phyloP scores from a whole-genome alignment of 2,113 vertebrate genomes.

The Brachirus orientalis region DNA sequence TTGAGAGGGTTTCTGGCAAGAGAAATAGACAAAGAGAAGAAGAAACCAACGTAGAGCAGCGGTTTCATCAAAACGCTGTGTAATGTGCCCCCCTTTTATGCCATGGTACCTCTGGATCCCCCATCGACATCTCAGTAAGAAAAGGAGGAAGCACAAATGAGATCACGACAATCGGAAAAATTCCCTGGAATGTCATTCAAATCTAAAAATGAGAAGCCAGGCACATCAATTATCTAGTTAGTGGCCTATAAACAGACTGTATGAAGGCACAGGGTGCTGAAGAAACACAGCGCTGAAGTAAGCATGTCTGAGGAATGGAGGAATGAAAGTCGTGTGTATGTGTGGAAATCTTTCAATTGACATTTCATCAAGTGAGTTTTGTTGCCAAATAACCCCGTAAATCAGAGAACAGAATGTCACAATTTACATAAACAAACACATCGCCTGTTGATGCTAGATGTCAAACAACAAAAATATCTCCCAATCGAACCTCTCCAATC shows the following conservation, averaged over 20 bases:
- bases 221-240: constrained; percentile 63
- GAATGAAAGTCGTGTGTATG: constrained; percentile 37
- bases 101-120: constrained; percentile 33
- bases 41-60: constrained; percentile 50
- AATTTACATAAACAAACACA: constrained; percentile 57
- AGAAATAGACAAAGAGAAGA: constrained; percentile 17
- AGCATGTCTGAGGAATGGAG: constrained; percentile 50
- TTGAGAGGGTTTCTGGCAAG: constrained; percentile 58
- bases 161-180: constrained; percentile 79
- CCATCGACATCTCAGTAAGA: constrained; percentile 47
- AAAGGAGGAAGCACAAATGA: constrained; percentile 65
- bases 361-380: constrained; percentile 43
- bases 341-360: constrained; percentile 45
- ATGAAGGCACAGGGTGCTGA: constrained; percentile 24
- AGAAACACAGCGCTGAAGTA: constrained; percentile 16
- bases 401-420: constrained; percentile 35
- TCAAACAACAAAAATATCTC: constrained; percentile 36
- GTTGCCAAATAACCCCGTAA: constrained; percentile 46
- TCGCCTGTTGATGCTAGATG: constrained; percentile 23
- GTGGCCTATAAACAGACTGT: constrained; percentile 50
- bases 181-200: constrained; percentile 78
- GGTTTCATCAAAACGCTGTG: constrained; percentile 72
- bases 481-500: constrained; percentile 17
- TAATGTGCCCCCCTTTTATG: constrained; percentile 54
- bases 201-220: constrained; percentile 70